A percentile compares a stretch with the other conserved stretches of the same genome.
phyloP scores from a whole-genome alignment of 1,140 invertebrate genomes.

The Drosophila bifasciata region DNA sequence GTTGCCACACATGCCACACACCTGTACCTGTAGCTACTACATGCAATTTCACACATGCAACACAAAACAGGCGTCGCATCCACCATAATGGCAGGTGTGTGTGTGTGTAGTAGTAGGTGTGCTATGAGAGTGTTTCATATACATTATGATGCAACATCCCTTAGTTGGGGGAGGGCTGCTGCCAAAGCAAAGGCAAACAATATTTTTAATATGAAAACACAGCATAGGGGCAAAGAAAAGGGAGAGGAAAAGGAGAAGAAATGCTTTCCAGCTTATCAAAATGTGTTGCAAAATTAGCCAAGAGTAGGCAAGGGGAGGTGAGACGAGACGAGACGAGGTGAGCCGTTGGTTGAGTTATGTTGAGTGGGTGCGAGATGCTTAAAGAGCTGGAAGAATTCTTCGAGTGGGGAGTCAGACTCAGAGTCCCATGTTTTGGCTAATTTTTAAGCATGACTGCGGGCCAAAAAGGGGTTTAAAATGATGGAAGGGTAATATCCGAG shows the following conservation, averaged over 20 bases:
- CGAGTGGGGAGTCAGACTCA: no score
- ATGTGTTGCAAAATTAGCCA: conserved; percentile 75
- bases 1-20: conserved; percentile 6
- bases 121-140: background rate
- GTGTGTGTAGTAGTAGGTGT: background rate
- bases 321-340: background rate
- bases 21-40: conserved; percentile 48
- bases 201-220: conserved; percentile 72
- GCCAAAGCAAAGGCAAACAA: conserved; percentile 29
- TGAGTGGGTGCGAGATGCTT: conserved; percentile 49
- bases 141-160: conserved; percentile 3
- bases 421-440: conserved; percentile 33
- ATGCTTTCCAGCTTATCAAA: conserved; percentile 63
- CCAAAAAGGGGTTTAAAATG: no score
- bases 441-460: conserved; percentile 15
- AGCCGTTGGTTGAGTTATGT: conserved; percentile 9
- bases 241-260: background rate
- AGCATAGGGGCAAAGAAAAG: conserved; percentile 50
- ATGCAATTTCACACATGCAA: conserved; percentile 68
- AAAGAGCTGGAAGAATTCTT: conserved; percentile 59
- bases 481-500: no score
- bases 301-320: no score
- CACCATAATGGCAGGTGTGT: conserved; percentile 51
- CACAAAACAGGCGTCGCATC: conserved; percentile 65
- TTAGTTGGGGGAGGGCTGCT: background rate